A percentile compares a stretch with the other conserved stretches of the same genome.
phyloP scores from a whole-genome alignment of 2,797 vertebrate species.

The Zalophus californianus region DNA sequence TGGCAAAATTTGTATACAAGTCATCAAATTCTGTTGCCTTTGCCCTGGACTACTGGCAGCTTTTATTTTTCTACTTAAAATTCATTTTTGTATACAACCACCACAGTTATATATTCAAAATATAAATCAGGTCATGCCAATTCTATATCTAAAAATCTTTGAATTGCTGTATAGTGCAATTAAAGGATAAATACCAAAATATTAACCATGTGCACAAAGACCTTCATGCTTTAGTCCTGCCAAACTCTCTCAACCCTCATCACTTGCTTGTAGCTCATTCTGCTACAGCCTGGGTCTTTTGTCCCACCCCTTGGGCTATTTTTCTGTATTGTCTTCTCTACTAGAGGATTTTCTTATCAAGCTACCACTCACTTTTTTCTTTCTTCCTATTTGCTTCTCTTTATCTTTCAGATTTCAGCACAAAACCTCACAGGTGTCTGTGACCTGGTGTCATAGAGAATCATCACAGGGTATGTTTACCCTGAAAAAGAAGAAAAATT shows the following conservation, averaged over 20 bases:
- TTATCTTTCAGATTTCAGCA: neutral
- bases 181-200: neutral
- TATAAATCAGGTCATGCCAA: neutral
- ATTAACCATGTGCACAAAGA: rapidly evolving
- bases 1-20: neutral
- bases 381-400: neutral
- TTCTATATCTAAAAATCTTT: neutral
- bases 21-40: neutral
- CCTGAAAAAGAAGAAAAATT: neutral
- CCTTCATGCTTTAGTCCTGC: neutral
- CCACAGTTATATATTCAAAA: neutral
- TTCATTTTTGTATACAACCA: neutral
- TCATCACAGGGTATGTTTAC: neutral
- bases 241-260: neutral
- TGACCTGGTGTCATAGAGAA: neutral
- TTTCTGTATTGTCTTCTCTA: neutral
- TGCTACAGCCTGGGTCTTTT: neutral
- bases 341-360: neutral
- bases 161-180: neutral
- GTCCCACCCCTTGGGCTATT: neutral
- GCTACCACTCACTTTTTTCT: neutral
- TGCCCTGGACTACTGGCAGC: neutral
- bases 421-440: neutral
- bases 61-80: neutral
- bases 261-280: neutral